Percentiles rank a stretch among this genome's conserved stretches.
These are phyloP conservation scores for Ochropleura plecta DNA, from an alignment of 2,888 invertebrate genomes.

Conservation along the genomic window DNA sequence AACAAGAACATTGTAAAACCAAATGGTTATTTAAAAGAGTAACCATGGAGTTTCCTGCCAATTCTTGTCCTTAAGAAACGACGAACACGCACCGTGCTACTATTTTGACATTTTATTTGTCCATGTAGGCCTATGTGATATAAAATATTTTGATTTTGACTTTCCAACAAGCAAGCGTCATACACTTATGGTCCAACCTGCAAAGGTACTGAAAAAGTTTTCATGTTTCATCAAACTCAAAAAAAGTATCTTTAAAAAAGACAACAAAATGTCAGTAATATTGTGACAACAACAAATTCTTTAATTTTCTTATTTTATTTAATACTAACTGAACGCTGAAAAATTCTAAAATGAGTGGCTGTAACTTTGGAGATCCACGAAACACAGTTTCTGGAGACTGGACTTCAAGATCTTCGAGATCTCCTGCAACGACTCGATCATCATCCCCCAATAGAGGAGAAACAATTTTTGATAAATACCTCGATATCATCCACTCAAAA, in stretches of 20 bases:
- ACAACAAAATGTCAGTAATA: constrained; percentile 40
- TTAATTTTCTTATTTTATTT: constrained; percentile 38
- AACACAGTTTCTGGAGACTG: constrained; percentile 55
- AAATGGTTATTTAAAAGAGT: too few species aligned
- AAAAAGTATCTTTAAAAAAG: not conserved
- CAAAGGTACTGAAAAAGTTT: constrained; percentile 17
- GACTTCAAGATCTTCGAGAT: constrained; percentile 52
- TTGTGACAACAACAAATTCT: constrained; percentile 46
- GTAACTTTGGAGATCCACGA: constrained; percentile 48
- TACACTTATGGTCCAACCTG: not conserved
- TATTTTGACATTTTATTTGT: too few species aligned
- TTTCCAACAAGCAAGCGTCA: too few species aligned
- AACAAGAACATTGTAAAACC: too few species aligned
- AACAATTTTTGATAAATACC: constrained; percentile 80
- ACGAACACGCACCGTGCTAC: too few species aligned
- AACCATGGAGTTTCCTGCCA: too few species aligned
- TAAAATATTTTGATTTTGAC: too few species aligned
- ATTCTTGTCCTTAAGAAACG: too few species aligned
- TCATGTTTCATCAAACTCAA: not conserved
- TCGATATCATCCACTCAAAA: constrained; percentile 82
- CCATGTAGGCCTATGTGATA: too few species aligned
- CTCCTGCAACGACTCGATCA: constrained; percentile 74
- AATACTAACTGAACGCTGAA: constrained; percentile 43
- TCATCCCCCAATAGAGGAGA: constrained; percentile 74
- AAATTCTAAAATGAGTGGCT: constrained; percentile 75